Conservation (phyloP, 2,113 vertebrate species). For the Trinectes maculatus region DNA sequence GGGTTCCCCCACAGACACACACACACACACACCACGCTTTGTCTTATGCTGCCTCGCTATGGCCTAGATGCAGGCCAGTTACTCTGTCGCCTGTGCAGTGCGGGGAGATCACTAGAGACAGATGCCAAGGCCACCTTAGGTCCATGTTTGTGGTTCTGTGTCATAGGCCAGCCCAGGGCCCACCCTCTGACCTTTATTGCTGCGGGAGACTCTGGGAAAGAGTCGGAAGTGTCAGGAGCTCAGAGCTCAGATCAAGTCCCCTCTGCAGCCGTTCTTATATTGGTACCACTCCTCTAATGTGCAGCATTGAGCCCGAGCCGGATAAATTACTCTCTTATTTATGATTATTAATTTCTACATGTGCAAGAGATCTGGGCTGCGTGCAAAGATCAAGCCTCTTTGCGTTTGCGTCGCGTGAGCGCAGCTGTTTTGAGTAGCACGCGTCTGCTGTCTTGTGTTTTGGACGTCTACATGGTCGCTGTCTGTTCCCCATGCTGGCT, state of each 20-base stretch:
- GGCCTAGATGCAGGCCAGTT: slow-evolving; percentile 79
- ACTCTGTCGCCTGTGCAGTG: slow-evolving; percentile 65
- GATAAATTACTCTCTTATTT: neutral
- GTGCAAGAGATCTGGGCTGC: slow-evolving; percentile 23
- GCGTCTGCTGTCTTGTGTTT: slow-evolving; percentile 49
- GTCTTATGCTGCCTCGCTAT: slow-evolving; percentile 52
- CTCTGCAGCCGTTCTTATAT: slow-evolving; percentile 27
- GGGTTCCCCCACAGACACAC: slow-evolving; percentile 23
- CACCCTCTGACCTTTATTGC: slow-evolving; percentile 78
- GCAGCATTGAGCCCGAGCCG: slow-evolving; percentile 1
- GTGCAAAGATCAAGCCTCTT: slow-evolving; percentile 22
- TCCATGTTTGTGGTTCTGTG: slow-evolving; percentile 78
- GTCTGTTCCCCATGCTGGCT: slow-evolving; percentile 29
- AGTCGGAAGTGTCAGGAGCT: slow-evolving; percentile 50
- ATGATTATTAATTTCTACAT: slow-evolving; percentile 2
- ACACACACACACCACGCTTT: slow-evolving; percentile 23
- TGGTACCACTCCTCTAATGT: slow-evolving; percentile 13
- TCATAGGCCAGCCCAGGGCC: slow-evolving; percentile 74
- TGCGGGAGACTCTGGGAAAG: slow-evolving; percentile 65
- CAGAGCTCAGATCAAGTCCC: slow-evolving; percentile 56
- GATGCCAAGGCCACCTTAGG: slow-evolving; percentile 79
- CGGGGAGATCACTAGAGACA: slow-evolving; percentile 80
- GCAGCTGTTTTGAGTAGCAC: slow-evolving; percentile 36
- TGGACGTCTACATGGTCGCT: slow-evolving; percentile 32
- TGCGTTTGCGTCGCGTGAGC: slow-evolving; percentile 22